Base-by-base conservation (phyloP, 2,113 vertebrate genomes). In the Ia io region DNA sequence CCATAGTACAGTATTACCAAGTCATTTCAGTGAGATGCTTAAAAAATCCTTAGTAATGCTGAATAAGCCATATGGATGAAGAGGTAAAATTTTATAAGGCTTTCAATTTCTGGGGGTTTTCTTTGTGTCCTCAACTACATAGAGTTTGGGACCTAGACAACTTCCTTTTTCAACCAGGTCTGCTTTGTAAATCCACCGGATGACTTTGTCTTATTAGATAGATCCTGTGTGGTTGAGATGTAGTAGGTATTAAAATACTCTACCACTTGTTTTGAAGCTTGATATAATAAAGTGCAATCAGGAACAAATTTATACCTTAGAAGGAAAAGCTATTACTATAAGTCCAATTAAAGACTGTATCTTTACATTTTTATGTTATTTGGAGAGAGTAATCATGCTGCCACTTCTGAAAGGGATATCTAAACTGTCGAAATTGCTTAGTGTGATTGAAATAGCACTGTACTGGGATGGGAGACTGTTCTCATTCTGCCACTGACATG, bases 11-110 rank as follows among this genome's bases (percentile, higher is more conserved):
- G 47, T 70, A 74, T 42, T 84, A 73, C 87, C 44, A 79, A 47
- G n/a, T 84, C 71, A 70, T 83, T 87, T 96, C 30, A 40, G 9
- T 95, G 93, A 95, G 73, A 88, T 93, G 74, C 73, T 93, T 95
- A 74, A 82, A n/a, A 84, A 92, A 65, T 84, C 8, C 53, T 85
- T 88, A 69, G 35, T 83, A 53, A 91, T 92, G 35, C 44, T 82
- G 17, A 71, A 37, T 84, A 91, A 78, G 23, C 0, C 28, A 85
- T 88, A 22, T 88, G n/a, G 71, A 63, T 95, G 65, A 88, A 82
- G 83, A 93, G 32, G 22, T 84, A 8, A 90, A 94, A 91, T 44
- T 67, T 79, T 63, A 67, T 40, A 65, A 61, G 25, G 1, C 20
- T 90, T 86, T 78, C 12, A 5, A 11, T 74, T 94, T 80, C 86